Evolutionary conservation across 2,888 invertebrate genomes (phyloP), one percentile per base, ranked within the genome.

Genomic region (Micoletzkya japonica): DNA sequence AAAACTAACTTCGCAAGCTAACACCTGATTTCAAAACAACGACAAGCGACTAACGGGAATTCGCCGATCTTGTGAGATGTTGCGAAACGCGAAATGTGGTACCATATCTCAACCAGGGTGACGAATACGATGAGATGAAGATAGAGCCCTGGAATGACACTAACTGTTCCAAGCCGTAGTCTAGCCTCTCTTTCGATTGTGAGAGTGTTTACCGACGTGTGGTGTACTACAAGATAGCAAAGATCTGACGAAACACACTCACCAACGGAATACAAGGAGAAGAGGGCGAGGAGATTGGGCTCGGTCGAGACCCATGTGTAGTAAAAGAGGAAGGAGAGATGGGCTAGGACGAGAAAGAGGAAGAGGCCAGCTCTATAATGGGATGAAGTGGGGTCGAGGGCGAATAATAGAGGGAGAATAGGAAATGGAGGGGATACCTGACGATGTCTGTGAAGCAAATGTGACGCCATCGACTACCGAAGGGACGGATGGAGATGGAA

Each of bases 241-340:
- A n/a, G n/a, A n/a, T n/a, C n/a, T n/a, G n/a, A n/a, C n/a, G n/a
- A n/a, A 52, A 4, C 6, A 52, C 6, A 52, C 64, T 66, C n/a
- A 30, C 76, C 79, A 34, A 79, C 61, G 20, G 76, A 73, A 36
- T 72, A 74, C 37, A 79, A 49, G 58, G 77, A 75, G 2, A 71
- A 68, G 34, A 79, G 50, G 0, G 79, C 77, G 20, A 77, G 64
- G 10, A 76, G 60, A 60, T 77, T 74, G 24, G 77, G 79, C 37
- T 77, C 74, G 0, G 71, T 56, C 24, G 77, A 57, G 3, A 68
- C 24, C 57, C 75, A 72, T 14, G 73, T 72, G 59, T 76, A 79
- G 67, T 73, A 79, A 64, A 77, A 79, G 30, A 75, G 70, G 52
- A 79, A 70, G 4, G 77, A 75, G 54, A 76, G 64, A 64, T 79